A percentile compares a stretch with the other conserved stretches of the same genome.
Evolutionary conservation across 2,797 vertebrate species (phyloP).

Genomic region (Labroides dimidiatus): DNA sequence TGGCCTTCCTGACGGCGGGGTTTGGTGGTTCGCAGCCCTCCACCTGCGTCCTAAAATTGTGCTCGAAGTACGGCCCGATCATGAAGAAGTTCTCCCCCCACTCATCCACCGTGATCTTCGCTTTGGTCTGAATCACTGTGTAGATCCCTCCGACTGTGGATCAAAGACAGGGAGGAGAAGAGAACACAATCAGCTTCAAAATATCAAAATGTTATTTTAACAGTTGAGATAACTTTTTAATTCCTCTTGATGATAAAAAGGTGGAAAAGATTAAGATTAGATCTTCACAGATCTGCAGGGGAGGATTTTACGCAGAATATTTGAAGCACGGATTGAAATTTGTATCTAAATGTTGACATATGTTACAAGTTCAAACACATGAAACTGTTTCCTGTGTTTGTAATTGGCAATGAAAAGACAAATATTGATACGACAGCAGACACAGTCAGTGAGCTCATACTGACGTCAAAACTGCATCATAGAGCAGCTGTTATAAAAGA

Average conservation of each 20-base stretch:
- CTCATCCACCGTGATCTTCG: conserved; percentile 93
- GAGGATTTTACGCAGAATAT: no score
- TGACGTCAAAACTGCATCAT: conserved; percentile 41
- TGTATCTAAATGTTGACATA: no score
- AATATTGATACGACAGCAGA: conserved; percentile 35
- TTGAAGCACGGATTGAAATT: no score
- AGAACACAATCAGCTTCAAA: background rate
- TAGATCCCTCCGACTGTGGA: conserved; percentile 95
- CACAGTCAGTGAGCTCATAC: background rate
- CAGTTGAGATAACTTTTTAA: background rate
- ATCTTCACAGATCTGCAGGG: background rate
- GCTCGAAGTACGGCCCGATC: conserved; percentile 94
- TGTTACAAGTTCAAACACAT: conserved; percentile 3
- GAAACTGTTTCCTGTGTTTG: conserved; percentile 19
- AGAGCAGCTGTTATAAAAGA: conserved; percentile 17
- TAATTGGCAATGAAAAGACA: conserved; percentile 17
- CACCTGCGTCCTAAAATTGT: conserved; percentile 95
- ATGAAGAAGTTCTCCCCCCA: conserved; percentile 97
- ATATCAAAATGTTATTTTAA: no score
- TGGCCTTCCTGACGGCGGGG: conserved; percentile 84
- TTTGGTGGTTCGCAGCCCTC: conserved; percentile 90
- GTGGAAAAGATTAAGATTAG: background rate
- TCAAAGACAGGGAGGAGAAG: background rate
- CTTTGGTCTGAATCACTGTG: conserved; percentile 97
- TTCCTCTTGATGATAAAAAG: no score